Base-by-base conservation (phyloP, 2,888 invertebrate genomes). In the Mechanitis messenoides region DNA sequence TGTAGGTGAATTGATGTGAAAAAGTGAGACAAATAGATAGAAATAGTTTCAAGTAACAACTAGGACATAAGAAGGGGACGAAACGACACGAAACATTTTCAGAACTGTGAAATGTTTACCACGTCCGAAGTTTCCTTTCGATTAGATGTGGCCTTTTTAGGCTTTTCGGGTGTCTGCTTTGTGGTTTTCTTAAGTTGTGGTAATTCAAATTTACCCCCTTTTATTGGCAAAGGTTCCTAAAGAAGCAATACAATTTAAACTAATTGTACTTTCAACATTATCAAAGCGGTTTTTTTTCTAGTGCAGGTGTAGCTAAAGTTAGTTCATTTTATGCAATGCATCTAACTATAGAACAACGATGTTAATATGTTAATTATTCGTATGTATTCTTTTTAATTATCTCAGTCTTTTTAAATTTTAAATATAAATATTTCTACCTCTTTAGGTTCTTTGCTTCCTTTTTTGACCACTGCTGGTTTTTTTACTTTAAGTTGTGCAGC, bases 121-220 rank as follows among this genome's bases (percentile, higher is more conserved):
- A 79, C 83, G 66, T 75, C 73, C 46, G 75, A 67, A 68, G 69
- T 76, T 68, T 78, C 77, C 72, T 72, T 77, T 67, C 72, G 50
- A 33, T 72, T 79, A 68, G 76, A 65, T 62, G 72, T 75, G 67
- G 84, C 81, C 70, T 79, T 83, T 79, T 87, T 85, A 67, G 84
- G 79, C 72, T 84, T 79, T 68, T 84, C 85, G 71, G 78, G 75
- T 62, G 79, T 74, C 77, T 83, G 87, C 85, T 81, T 88, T 68
- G 77, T 76, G 71, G 79, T 83, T 87, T 85, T 91, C 86, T 87
- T 90, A 71, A 89, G 86, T 69, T 86, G 81, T 68, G 90, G 90
- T 66, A 80, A 82, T 80, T 88, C 87, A 67, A 90, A 89, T 84
- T 81, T 90, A 81, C 89, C 89, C 74, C 80, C 87, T 74, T 85